Conservation (phyloP, 2,888 invertebrate species). For the Troides aeacus region DNA sequence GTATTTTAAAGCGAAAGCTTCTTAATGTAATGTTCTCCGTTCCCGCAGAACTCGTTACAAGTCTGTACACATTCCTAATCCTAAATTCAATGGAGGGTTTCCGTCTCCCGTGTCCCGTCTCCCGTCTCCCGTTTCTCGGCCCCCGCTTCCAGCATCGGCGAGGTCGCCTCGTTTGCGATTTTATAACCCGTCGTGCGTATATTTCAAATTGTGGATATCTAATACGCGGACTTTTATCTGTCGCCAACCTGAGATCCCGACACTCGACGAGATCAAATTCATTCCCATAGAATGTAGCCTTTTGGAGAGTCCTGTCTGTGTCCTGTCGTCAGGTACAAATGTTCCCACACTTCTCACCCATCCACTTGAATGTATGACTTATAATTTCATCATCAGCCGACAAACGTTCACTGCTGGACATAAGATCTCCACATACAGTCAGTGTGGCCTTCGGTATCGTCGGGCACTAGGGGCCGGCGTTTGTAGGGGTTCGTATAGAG, state of each 20-base stretch:
- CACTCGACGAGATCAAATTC: constrained; percentile 10
- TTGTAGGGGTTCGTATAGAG: no score
- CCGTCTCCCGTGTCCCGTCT: neutral
- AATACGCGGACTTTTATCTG: constrained; percentile 3
- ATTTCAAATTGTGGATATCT: constrained; percentile 13
- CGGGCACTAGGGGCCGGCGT: no score
- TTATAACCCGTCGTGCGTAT: constrained; percentile 4
- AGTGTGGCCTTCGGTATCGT: no score
- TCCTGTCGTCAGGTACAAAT: no score
- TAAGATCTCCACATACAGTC: no score
- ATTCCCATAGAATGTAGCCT: neutral
- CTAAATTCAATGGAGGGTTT: constrained; percentile 12
- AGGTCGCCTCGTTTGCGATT: constrained; percentile 5
- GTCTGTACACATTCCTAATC: constrained; percentile 18
- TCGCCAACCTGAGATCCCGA: neutral
- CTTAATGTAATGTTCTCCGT: constrained; percentile 10
- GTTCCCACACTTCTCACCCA: no score
- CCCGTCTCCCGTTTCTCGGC: neutral
- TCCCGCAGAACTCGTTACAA: constrained; percentile 17
- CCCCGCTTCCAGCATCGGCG: neutral
- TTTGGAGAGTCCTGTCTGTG: no score
- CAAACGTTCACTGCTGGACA: no score
- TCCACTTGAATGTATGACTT: no score
- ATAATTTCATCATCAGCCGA: no score
- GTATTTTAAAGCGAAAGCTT: constrained; percentile 9